These are phyloP conservation scores for Centropus unirufus DNA, from an alignment of 2,113 vertebrate genomes.

Conservation along the genomic window DNA sequence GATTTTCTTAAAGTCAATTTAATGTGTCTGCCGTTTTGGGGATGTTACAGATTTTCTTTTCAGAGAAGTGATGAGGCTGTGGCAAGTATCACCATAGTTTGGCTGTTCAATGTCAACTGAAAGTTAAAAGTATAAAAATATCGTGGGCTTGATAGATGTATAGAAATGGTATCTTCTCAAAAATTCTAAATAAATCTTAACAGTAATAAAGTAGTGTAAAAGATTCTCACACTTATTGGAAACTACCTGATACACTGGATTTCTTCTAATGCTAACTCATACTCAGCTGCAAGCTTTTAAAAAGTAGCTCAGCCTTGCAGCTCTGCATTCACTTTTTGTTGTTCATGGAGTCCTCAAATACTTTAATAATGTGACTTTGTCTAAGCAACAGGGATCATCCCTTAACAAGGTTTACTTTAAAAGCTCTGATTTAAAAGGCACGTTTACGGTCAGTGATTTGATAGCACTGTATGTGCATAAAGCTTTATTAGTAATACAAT, in stretches of 20 bases:
- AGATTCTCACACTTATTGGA: not conserved
- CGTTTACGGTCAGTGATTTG: not conserved
- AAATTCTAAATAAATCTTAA: not conserved
- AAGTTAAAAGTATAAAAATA: not conserved
- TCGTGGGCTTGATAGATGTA: not conserved
- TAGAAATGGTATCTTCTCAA: not conserved
- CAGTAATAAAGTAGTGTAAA: not conserved
- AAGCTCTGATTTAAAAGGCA: not conserved
- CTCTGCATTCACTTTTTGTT: not conserved
- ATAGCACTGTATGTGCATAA: not conserved
- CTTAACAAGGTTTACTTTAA: not conserved
- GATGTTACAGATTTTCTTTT: not conserved
- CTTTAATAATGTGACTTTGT: not conserved
- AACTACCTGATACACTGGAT: not conserved
- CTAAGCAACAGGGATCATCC: not conserved
- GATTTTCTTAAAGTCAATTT: not conserved
- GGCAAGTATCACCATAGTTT: not conserved
- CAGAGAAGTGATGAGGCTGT: not conserved
- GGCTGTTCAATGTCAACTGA: not conserved
- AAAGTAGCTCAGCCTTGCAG: not conserved
- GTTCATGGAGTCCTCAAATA: not conserved
- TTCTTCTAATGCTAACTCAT: not conserved
- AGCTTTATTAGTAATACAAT: not conserved
- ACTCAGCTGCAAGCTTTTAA: not conserved
- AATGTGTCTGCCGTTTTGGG: not conserved